A percentile compares a stretch with the other conserved stretches of the same genome.
Conservation (phyloP, 2,797 vertebrate genomes). For the Ficedula albicollis region DNA sequence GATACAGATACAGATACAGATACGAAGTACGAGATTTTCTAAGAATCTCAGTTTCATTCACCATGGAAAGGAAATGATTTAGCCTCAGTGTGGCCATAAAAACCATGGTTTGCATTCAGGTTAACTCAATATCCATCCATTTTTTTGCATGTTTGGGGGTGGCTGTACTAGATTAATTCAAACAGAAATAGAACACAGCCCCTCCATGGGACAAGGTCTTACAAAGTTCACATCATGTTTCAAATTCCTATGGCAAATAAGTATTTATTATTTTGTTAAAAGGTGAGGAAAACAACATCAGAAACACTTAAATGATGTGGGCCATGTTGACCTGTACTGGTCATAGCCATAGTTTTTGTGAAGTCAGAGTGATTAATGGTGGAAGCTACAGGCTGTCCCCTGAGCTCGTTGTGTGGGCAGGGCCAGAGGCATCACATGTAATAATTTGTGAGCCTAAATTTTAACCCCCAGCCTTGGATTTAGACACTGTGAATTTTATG, state of each 20-base stretch:
- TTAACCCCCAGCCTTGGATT: not conserved
- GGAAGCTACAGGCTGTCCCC: not conserved
- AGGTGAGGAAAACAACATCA: not conserved
- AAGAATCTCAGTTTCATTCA: not conserved
- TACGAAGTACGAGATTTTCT: not conserved
- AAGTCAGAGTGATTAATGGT: not conserved
- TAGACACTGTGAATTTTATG: not conserved
- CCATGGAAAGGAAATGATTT: not conserved
- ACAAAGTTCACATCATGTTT: not conserved
- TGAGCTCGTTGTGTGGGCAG: not conserved
- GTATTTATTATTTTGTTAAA: slow-evolving; percentile 40
- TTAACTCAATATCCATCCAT: not conserved
- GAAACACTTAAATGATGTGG: not conserved
- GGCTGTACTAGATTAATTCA: not conserved
- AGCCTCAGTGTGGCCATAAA: not conserved
- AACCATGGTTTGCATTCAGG: not conserved
- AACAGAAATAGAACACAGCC: not conserved
- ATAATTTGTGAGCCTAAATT: not conserved
- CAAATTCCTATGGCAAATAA: not conserved
- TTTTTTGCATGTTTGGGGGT: not conserved
- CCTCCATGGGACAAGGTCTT: not conserved
- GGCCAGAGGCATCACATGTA: not conserved
- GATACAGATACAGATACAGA: not conserved
- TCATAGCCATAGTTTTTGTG: not conserved
- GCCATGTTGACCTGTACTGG: not conserved